Evolutionary conservation across 2,113 vertebrate species (phyloP), one percentile per base, ranked within the genome.

Genomic region (Podarcis cretensis): DNA sequence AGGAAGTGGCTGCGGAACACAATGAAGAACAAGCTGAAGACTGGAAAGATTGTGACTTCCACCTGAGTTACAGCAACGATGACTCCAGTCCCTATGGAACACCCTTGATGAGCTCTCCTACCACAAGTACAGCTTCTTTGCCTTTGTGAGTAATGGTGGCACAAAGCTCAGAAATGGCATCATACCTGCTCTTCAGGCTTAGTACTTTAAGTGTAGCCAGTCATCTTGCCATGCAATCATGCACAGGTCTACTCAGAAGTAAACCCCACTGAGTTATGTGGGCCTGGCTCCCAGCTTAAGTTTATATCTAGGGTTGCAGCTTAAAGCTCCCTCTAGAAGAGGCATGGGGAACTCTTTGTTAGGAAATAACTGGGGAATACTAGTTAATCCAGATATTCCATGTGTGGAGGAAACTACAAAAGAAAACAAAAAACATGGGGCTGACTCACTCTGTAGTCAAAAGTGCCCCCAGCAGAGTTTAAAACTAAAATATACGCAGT

Each of bases 131-230:
- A 79, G 73, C 89, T n/a, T 89, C 94, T 81, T 84, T 5, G 0
- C 91, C 93, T 40, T 82, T 92, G 97, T 97, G 89, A 97, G 97
- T 96, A 92, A 80, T 23, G 83, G 40, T 1, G 48, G 75, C 68
- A 3, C 88, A 73, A 59, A 8, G 30, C 4, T 65, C 12, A 23
- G 69, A 82, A 81, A 35, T 14, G 35, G 32, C 32, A 2, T n/a
- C 69, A 54, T 30, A 16, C 79, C 13, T 27, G 32, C 13, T 43
- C 37, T 65, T 32, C 37, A 66, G 21, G 8, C 13, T 16, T 66
- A 4, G 16, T 23, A 5, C 25, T 40, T 30, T 48, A 12, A 23
- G 57, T 27, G 48, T 16, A 76, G 40, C 18, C 73, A 74, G 18
- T 20, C 18, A 4, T 74, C n/a, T 54, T 43, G 13, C 32, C 76